phyloP scores from a whole-genome alignment of 2,113 vertebrate genomes.

The Rousettus leschenaultii region DNA sequence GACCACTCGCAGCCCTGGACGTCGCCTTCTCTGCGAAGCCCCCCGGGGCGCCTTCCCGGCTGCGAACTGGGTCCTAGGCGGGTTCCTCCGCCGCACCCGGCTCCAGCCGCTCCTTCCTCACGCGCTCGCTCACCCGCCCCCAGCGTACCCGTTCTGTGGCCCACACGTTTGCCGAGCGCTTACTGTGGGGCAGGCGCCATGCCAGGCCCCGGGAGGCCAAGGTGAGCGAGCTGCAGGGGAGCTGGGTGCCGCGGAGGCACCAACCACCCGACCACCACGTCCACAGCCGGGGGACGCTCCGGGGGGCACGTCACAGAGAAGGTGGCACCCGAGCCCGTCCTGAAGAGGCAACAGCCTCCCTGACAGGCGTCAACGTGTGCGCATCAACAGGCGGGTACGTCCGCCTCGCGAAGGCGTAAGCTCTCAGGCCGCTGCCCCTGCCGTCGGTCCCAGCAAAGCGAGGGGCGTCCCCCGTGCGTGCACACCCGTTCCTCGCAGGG shows the following conservation, averaged over 20 bases:
- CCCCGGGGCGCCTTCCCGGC: too few relatives aligned
- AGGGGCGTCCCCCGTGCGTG: rapidly evolving
- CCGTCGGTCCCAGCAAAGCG: background rate
- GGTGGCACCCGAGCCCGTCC: rapidly evolving
- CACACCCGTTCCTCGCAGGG: background rate
- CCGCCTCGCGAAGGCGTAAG: background rate
- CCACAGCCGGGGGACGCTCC: background rate
- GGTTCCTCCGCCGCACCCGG: too few relatives aligned
- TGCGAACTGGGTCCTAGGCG: too few relatives aligned
- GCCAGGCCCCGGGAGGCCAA: background rate
- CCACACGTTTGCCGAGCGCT: background rate
- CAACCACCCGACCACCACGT: too few relatives aligned
- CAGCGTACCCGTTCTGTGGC: too few relatives aligned
- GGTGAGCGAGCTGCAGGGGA: background rate
- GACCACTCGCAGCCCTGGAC: rapidly evolving
- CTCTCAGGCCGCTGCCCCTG: rapidly evolving
- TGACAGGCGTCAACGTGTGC: background rate
- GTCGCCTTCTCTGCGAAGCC: too few relatives aligned
- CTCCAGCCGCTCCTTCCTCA: background rate
- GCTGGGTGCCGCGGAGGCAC: rapidly evolving
- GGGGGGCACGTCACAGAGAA: background rate
- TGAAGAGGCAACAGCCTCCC: background rate
- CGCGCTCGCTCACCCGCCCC: background rate
- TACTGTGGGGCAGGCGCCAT: background rate
- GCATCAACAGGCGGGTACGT: background rate